Evolutionary conservation across 1,140 invertebrate species (phyloP), one percentile per base, ranked within the genome.

Genomic region (Drosophila sucinea): DNA sequence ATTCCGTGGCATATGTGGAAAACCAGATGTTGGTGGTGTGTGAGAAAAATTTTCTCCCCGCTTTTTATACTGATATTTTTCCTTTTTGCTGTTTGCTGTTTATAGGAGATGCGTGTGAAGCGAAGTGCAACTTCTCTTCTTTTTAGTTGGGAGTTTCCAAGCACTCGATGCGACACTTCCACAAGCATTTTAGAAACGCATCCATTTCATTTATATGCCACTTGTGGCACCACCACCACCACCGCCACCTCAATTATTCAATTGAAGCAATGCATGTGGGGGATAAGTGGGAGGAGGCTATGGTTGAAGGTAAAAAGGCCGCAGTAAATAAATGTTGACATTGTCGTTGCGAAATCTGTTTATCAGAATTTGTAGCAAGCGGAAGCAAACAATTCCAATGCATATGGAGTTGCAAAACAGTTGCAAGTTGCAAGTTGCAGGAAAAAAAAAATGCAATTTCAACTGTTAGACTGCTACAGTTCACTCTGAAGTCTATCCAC

Each of bases 171-270:
- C 69, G 47, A 67, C 63, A 77, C 65, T 58, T 54, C 62, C 73
- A 47, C 66, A 33, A 56, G 54, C 25, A 57, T 51, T 62, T 77
- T 68, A 72, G 75, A 73, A 89, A 68, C 71, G 84, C 84, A 89
- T 89, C 84, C 83, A 89, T 89, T 89, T 79, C 84, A 89, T 89
- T 89, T 89, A 89, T 89, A 78, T 89, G 84, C 84, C 84, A 89
- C 84, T 89, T 89, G 84, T 89, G 84, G 84, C 81, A 73, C 41
- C 74, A 77, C 38, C 68, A 67, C 51, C 77, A 69, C 73, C 62
- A 61, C 71, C 69, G 54, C 70, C 67, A 81, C 64, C 70, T 77
- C 84, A 89, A 89, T 89, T 89, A 89, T 89, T 89, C 84, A 89
- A 89, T 89, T 89, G 84, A 89, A 70, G 30, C 69, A 47, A 70